Base-by-base conservation (phyloP, 2,113 vertebrate species). In the Hemibagrus wyckioides region DNA sequence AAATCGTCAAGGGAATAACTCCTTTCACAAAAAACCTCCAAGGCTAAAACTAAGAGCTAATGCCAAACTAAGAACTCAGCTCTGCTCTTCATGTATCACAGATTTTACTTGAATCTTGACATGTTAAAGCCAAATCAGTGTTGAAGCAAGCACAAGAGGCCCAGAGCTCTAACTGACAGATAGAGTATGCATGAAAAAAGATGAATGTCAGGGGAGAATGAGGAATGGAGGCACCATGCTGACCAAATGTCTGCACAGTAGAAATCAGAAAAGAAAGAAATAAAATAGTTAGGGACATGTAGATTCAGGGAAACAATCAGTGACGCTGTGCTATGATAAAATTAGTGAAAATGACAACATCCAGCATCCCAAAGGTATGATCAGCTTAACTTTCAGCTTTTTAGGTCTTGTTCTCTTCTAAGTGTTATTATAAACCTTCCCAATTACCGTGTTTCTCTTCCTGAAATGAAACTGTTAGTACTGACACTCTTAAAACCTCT, bases 401-500 rank as follows among this genome's bases (percentile, higher is more conserved):
- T 41, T 41, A 41, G 36, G 69, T 73, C 19, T 71, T 2, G 3
- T 19, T 6, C 33, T 28, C 33, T 73, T 14, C 65, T 36, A 41
- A 41, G 36, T 41, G 13, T 28, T 48, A n/a, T 7, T 48, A 76
- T 76, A 76, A 76, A 76, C 10, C 41, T n/a, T 76, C 13, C 41
- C 25, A 50, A 48, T 44, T 23, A 76, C 15, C 41, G 48, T 25
- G 41, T n/a, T 15, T 76, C 73, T 79, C 14, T 50, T 79, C 6
- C n/a, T 19, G n/a, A 79, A 52, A 54, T 54, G 54, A 77, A 86
- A 30, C 36, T 14, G 10, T 82, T 30, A 44, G 21, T 61, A 39
- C 59, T 88, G 88, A 88, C 81, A 80, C 57, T 84, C 77, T 79
- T 59, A 69, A 83, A 86, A 67, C 67, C 80, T 67, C 80, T 81